Evolutionary conservation across 2,113 vertebrate genomes (phyloP).

Genomic region (Perca fluviatilis): DNA sequence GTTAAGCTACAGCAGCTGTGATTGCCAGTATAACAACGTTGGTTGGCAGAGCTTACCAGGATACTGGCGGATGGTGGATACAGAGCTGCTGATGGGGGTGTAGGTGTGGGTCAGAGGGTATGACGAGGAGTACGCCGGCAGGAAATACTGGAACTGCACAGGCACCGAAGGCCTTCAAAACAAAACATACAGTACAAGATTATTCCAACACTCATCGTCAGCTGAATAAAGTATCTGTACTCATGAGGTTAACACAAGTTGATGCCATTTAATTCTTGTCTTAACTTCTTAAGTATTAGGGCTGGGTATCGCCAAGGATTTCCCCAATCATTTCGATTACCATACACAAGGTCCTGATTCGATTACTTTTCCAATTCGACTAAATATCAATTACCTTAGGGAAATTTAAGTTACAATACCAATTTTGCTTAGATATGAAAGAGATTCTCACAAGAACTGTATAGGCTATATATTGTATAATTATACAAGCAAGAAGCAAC

Average conservation of each 20-base stretch:
- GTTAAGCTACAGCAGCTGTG: not conserved
- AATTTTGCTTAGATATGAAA: too few species aligned
- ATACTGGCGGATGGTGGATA: constrained; percentile 96
- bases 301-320: too few species aligned
- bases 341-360: too few species aligned
- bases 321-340: too few species aligned
- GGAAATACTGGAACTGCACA: constrained; percentile 97
- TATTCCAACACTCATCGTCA: constrained; percentile 11
- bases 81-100: constrained; percentile 96
- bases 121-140: constrained; percentile 92
- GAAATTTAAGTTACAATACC: too few species aligned
- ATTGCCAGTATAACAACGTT: not conserved
- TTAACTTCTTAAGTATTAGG: not conserved
- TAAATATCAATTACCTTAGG: too few species aligned
- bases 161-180: constrained; percentile 90
- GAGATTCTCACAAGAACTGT: too few species aligned
- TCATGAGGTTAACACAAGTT: not conserved
- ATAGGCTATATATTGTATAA: too few species aligned
- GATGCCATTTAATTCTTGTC: not conserved
- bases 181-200: constrained; percentile 2
- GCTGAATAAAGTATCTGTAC: constrained; percentile 35
- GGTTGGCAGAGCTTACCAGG: constrained; percentile 86
- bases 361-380: too few species aligned
- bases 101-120: constrained; percentile 96
- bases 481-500: too few species aligned